phyloP scores from a whole-genome alignment of 2,113 vertebrate species.

The Sialia sialis region DNA sequence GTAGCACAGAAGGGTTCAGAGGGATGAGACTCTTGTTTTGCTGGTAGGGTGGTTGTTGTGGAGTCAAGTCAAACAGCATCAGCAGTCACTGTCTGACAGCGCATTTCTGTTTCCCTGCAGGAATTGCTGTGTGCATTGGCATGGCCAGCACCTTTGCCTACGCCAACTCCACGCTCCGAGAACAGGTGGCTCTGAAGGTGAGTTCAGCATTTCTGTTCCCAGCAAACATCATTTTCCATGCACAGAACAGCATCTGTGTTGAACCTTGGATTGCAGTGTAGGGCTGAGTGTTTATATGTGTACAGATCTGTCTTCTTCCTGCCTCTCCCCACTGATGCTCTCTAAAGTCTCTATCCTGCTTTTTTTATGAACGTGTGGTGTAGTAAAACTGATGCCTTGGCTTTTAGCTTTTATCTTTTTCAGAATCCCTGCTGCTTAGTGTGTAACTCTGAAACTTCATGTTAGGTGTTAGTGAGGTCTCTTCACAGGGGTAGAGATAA shows the following conservation, averaged over 20 bases:
- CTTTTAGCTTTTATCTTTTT: no score
- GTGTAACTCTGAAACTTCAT: no score
- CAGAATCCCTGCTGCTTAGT: no score
- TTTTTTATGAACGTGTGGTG: background rate
- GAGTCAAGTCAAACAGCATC: background rate
- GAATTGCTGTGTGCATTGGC: conserved; percentile 92
- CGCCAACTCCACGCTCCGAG: conserved; percentile 89
- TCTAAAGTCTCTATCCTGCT: background rate
- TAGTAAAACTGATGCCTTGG: background rate
- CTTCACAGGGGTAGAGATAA: no score
- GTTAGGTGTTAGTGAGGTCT: no score
- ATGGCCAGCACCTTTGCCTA: conserved; percentile 97
- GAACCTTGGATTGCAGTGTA: background rate
- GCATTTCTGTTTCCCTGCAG: conserved; percentile 66
- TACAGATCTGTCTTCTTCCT: background rate
- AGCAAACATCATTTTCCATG: background rate
- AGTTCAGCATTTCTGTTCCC: background rate
- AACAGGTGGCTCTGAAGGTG: conserved; percentile 94
- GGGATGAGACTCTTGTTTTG: no score
- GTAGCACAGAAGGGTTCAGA: background rate
- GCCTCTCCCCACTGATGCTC: background rate
- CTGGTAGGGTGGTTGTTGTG: background rate
- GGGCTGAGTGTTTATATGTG: background rate
- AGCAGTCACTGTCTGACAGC: background rate
- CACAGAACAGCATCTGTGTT: background rate